Conservation (phyloP, 2,113 vertebrate species). For the Dendrocopos noguchii region DNA sequence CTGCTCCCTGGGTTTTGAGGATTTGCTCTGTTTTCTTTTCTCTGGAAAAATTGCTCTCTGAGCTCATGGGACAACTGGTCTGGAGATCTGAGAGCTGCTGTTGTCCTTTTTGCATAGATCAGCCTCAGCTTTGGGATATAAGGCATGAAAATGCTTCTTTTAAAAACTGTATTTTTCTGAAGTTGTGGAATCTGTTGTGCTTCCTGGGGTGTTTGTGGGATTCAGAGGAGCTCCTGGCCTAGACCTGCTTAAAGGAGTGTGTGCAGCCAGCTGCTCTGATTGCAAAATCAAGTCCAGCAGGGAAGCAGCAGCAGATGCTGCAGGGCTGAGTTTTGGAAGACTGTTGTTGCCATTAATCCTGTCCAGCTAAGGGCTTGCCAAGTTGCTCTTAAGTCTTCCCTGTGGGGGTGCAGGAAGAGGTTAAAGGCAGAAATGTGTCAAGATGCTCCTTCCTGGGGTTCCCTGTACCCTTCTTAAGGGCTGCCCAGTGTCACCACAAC, state of each 20-base stretch:
- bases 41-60: neutral
- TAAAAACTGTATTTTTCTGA: neutral
- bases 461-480: accelerated
- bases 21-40: neutral
- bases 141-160: neutral
- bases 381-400: neutral
- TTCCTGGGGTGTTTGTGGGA: neutral
- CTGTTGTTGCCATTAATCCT: neutral
- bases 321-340: neutral
- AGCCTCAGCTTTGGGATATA: neutral
- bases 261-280: neutral
- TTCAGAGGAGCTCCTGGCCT: neutral
- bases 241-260: neutral
- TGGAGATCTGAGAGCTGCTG: neutral
- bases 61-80: neutral
- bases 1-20: neutral
- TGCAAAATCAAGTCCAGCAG: neutral
- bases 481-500: neutral
- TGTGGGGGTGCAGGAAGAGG: neutral
- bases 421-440: neutral
- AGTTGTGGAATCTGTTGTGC: neutral
- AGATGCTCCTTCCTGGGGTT: neutral
- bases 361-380: neutral
- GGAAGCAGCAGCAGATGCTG: neutral
- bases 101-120: neutral